Base-by-base conservation (phyloP, 2,888 invertebrate species). In the Diadegma fenestrale region DNA sequence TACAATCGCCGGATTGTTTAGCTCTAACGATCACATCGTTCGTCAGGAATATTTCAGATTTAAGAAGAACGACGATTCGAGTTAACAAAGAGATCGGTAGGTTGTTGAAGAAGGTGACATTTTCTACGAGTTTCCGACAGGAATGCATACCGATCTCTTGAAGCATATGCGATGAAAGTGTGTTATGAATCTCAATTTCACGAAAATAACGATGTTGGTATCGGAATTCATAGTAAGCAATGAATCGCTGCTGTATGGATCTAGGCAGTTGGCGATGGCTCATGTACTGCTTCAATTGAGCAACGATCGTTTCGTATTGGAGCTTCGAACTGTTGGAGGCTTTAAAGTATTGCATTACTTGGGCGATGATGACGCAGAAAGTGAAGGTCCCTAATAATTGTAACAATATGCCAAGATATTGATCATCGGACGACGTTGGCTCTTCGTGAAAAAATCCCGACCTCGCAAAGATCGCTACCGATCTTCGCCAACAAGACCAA, bases 141-240 rank as follows among this genome's bases (percentile, higher is more conserved):
- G 94, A 95, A 87, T 95, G 95, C 94, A 95, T 95, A 19, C 94
- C 92, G 63, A 95, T 94, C 89, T 95, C 95, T 90, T 95, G 92
- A 0, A 91, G 90, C 88, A 94, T 91, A 41, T 93, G 92, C 7
- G 88, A 86, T 0, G 94, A 92, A 6, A 94, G 75, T 0, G 91
- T 92, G 6, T 88, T 89, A 19, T 92, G 86, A 51, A 94, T 93
- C 66, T 93, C 92, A 0, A 77, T 1, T 51, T 94, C 93, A 0
- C 90, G 86, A 61, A 93, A 94, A 79, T 90, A 94, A 30, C 88
- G 88, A 12, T 89, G 89, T 45, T 92, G 92, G 73, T 91, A 94
- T 30, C 92, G 91, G 86, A 92, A 94, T 48, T 93, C 91, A 82
- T 93, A 93, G 54, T 92, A 94, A 4, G 88, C 85, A 6, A 91